Percentiles rank a stretch among this genome's conserved stretches.
These are phyloP conservation scores for Rotaria socialis DNA, from an alignment of 2,888 invertebrate genomes.

Conservation along the genomic window DNA sequence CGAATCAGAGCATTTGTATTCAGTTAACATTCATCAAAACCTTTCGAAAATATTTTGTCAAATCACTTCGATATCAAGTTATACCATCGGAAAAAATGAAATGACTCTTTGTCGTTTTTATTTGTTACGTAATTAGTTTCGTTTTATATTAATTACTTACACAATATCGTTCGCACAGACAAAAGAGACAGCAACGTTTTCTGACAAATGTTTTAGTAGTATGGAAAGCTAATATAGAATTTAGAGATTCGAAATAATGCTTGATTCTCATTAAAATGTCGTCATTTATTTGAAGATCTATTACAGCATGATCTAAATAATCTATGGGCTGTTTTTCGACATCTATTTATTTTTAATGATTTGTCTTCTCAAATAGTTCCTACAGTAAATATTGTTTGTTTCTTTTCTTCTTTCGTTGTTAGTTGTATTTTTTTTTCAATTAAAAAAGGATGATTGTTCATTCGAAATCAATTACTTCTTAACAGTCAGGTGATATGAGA, in stretches of 20 bases:
- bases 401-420: neutral
- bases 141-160: too few species aligned
- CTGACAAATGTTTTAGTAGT: too few species aligned
- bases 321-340: constrained; percentile 74
- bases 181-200: too few species aligned
- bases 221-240: too few species aligned
- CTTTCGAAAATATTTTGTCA: too few species aligned
- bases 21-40: too few species aligned
- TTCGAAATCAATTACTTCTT: neutral
- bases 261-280: constrained; percentile 68
- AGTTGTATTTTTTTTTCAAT: neutral
- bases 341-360: constrained; percentile 75
- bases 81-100: too few species aligned
- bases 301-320: constrained; percentile 71
- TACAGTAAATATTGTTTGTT: neutral
- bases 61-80: too few species aligned
- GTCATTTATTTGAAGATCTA: constrained; percentile 68
- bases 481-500: neutral
- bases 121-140: too few species aligned
- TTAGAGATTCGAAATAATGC: constrained; percentile 65
- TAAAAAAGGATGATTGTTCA: neutral
- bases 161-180: too few species aligned
- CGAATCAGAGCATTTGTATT: too few species aligned
- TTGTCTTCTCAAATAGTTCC: neutral
- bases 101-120: too few species aligned